Evolutionary conservation across 1,140 invertebrate genomes (phyloP).

Genomic region (Pseudobourletiella spinata): DNA sequence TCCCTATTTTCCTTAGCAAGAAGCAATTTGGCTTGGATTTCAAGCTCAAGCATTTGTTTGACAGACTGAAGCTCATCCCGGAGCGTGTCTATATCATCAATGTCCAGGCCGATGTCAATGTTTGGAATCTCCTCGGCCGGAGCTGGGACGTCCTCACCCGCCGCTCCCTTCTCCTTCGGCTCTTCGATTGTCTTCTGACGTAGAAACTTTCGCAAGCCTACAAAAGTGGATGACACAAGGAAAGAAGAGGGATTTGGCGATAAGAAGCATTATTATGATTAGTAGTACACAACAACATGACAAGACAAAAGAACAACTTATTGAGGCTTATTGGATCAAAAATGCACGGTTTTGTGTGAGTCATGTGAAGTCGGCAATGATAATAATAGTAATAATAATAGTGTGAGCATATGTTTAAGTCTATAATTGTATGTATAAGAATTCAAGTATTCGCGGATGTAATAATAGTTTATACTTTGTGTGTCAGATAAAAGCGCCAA

Average conservation of each 20-base stretch:
- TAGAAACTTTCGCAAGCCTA: conserved; percentile 71
- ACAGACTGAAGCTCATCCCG: conserved; percentile 81
- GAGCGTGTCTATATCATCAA: conserved; percentile 81
- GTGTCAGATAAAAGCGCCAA: no score
- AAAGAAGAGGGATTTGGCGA: no score
- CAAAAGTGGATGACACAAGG: conserved; percentile 16
- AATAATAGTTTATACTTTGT: no score
- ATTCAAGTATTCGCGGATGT: no score
- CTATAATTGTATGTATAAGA: no score
- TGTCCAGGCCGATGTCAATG: conserved; percentile 53
- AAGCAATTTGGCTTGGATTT: conserved; percentile 74
- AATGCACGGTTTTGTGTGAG: no score
- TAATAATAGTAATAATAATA: no score
- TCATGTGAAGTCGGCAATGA: no score
- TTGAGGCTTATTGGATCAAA: no score
- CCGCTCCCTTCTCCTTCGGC: conserved; percentile 44
- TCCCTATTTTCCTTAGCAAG: conserved; percentile 77
- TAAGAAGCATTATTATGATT: no score
- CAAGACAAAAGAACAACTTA: no score
- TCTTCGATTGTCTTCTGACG: conserved; percentile 81
- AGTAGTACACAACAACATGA: no score
- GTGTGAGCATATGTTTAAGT: not conserved
- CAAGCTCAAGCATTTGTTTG: conserved; percentile 77
- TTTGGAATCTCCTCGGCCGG: conserved; percentile 49
- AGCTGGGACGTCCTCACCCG: conserved; percentile 47